Evolutionary conservation across 2,113 vertebrate species (phyloP).

Genomic region (Phylloscopus trochiloides): DNA sequence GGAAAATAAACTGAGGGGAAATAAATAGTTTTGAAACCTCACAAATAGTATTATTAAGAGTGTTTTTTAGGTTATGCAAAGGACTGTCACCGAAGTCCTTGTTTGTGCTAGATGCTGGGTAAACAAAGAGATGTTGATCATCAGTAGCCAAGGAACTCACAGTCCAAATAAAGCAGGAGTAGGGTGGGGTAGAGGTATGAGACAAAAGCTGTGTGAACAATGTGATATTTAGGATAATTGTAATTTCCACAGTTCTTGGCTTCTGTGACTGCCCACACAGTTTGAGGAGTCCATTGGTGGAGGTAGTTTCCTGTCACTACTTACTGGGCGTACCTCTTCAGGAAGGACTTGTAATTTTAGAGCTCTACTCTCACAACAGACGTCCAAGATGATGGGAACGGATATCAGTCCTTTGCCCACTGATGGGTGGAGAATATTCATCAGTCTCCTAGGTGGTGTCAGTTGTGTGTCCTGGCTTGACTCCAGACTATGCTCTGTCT

Average conservation of each 20-base stretch:
- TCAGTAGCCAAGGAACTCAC: neutral
- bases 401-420: slow-evolving; percentile 22
- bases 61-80: neutral
- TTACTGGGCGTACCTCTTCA: slow-evolving; percentile 10
- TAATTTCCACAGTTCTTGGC: slow-evolving; percentile 53
- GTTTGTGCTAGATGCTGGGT: neutral
- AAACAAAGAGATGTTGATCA: neutral
- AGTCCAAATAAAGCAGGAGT: slow-evolving; percentile 6
- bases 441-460: slow-evolving; percentile 22
- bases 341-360: slow-evolving; percentile 42
- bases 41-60: neutral
- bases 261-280: neutral
- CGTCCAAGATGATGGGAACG: slow-evolving; percentile 7
- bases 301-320: slow-evolving; percentile 7
- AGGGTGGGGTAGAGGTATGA: neutral
- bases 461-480: slow-evolving; percentile 23
- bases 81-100: neutral
- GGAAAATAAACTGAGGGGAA: neutral
- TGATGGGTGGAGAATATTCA: slow-evolving; percentile 29
- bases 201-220: slow-evolving; percentile 34
- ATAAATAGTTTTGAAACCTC: neutral
- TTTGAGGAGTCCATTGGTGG: neutral
- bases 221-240: slow-evolving; percentile 44
- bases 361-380: neutral
- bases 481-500: slow-evolving; percentile 19